Base-by-base conservation (phyloP, 2,888 invertebrate genomes). In the Listrodromus nycthemerus region DNA sequence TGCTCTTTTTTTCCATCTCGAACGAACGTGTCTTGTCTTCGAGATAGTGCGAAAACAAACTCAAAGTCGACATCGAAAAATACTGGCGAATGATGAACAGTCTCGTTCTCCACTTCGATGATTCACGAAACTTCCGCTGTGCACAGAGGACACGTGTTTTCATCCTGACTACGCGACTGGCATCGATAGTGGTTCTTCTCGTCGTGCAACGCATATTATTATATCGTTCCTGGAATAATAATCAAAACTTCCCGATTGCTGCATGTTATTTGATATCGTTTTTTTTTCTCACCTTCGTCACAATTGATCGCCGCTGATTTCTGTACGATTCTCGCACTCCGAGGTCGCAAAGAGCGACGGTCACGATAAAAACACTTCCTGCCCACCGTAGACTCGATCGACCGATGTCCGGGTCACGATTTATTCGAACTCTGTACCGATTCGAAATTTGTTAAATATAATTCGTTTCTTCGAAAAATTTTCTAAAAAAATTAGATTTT, bases 101-200 rank as follows among this genome's bases (percentile, higher is more conserved):
- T 33, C 69, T 70, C 41, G 71, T 52, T 70, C 70, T 33, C 41
- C 37, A 21, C 33, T 70, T 30, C 37, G 71, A 71, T 71, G 71
- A 71, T 71, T 74, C 74, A 48, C 45, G 66, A 50, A 37, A 75
- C 75, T 80, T 83, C 80, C 83, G 83, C 27, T 55, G 77, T 33
- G 37, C 33, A 58, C 77, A 52, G 19, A 19, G n/a, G 71, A 61
- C 69, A 71, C 21, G 66, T 76, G n/a, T 63, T 75, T 45, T 55
- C 27, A 58, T 77, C 66, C 73, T 77, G 58, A 71, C 58, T 75
- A 84, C 84, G 78, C 74, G 74, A 74, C 70, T 80, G 69, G 83
- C 67, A 84, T 84, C 74, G 63, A 77, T 84, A 84, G 78, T 84
- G 69, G 50, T 65, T 41, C 19, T 30, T 83, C 58, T 45, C 48